Evolutionary conservation across 2,797 vertebrate species (phyloP).

Genomic region (Acomys russatus): DNA sequence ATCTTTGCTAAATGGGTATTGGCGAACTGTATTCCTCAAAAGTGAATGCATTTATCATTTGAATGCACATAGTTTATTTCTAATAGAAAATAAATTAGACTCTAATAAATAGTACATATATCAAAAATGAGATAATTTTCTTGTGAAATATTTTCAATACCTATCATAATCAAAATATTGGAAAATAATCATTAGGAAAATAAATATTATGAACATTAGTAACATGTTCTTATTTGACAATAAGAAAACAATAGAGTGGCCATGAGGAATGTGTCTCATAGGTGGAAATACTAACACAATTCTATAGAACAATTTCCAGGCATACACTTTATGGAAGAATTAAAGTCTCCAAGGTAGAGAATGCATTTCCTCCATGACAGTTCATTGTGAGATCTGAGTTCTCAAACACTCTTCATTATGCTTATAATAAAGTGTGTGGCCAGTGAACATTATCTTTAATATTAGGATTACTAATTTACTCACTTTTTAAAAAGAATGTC

Average conservation of each 20-base stretch:
- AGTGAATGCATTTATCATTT: slow-evolving; percentile 57
- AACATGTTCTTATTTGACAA: background rate
- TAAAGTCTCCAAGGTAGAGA: background rate
- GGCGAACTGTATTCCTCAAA: background rate
- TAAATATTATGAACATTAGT: background rate
- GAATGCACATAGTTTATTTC: background rate
- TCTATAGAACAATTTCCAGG: background rate
- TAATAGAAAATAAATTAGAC: slow-evolving; percentile 15
- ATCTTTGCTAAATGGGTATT: slow-evolving; percentile 33
- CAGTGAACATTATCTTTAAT: slow-evolving; percentile 2
- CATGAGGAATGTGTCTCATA: background rate
- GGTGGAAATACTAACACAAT: background rate
- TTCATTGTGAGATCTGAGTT: background rate
- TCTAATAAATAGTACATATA: slow-evolving; percentile 45
- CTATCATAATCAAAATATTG: background rate
- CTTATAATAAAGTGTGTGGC: background rate
- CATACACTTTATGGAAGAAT: background rate
- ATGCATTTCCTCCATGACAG: background rate
- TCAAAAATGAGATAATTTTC: background rate
- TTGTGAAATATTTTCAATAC: slow-evolving; percentile 35
- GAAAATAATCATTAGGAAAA: background rate
- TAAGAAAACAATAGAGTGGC: slow-evolving; percentile 2
- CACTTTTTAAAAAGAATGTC: background rate
- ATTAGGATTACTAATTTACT: background rate
- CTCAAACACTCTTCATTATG: background rate